Evolutionary conservation across 2,797 vertebrate species (phyloP), one percentile per base, ranked within the genome.

Genomic region (Eutrigla gurnardus): DNA sequence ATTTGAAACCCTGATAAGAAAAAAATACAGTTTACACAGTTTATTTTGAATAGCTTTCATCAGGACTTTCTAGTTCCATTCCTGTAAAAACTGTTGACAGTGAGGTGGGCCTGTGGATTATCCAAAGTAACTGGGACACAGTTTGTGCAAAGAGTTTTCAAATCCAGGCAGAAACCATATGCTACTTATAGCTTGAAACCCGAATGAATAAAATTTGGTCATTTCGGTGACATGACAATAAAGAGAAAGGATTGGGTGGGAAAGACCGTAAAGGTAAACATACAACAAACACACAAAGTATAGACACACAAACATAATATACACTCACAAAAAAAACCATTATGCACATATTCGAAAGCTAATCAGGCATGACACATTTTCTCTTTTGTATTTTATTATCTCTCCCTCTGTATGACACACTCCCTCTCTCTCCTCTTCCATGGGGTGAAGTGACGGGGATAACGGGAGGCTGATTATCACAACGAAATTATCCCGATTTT

Each of bases 401-500:
- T 59, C 65, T 18, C 42, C 59, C 43, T 59, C 58, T 63, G 47
- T 52, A 52, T 65, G 63, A 73, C 72, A 49, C 75, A 61, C 70
- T n/a, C 64, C 63, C 61, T 58, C 40, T 64, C 68, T 79, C 47
- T 40, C 49, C 73, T 79, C 77, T 73, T 82, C 69, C 60, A 58
- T 65, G 78, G 75, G 74, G 75, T 77, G 78, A 88, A 88, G 88
- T 85, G 81, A 88, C 47, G 43, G 79, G 84, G 86, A 86, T 90
- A 88, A 91, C 70, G 32, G 81, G 81, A 89, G 86, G 85, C 86
- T 92, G 93, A 92, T 93, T 93, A 92, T 92, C 90, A 89, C 92
- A 90, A 93, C 84, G 80, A 92, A 90, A 93, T 93, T 88, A 93
- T 93, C 82, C 89, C 78, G 88, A 93, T 94, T 94, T 94, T 93